Evolutionary conservation across 2,888 invertebrate genomes (phyloP).

Genomic region (Unio delphinus): DNA sequence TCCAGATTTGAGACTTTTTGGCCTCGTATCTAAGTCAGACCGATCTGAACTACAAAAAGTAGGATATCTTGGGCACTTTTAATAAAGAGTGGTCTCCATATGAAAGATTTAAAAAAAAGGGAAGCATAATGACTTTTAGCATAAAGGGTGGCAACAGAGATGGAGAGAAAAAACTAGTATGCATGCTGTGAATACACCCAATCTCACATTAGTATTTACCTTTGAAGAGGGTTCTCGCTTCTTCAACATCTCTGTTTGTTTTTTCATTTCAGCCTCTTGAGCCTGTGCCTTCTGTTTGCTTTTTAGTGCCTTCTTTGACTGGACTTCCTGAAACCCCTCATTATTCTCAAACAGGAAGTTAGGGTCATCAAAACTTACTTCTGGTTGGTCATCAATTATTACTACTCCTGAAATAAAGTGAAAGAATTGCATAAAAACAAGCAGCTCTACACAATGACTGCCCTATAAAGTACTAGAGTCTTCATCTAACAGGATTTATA

Average conservation of each 20-base stretch:
- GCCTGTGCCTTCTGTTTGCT: conserved; percentile 67
- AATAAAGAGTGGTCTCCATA: no score
- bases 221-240: conserved; percentile 47
- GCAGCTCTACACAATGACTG: neutral
- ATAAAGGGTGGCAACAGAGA: no score
- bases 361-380: conserved; percentile 72
- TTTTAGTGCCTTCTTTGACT: conserved; percentile 79
- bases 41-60: no score
- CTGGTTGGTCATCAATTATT: conserved; percentile 74
- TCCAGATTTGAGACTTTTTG: no score
- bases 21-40: no score
- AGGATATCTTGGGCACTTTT: no score
- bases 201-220: conserved; percentile 17
- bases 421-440: neutral
- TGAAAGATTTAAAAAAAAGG: no score
- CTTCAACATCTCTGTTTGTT: conserved; percentile 49
- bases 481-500: neutral
- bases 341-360: conserved; percentile 70
- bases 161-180: neutral
- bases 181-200: neutral
- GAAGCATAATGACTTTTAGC: no score
- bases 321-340: conserved; percentile 86
- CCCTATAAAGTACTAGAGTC: neutral
- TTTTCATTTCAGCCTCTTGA: conserved; percentile 69
- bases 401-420: conserved; percentile 71